phyloP scores from a whole-genome alignment of 2,797 vertebrate species.

The Sebastes cheni region DNA sequence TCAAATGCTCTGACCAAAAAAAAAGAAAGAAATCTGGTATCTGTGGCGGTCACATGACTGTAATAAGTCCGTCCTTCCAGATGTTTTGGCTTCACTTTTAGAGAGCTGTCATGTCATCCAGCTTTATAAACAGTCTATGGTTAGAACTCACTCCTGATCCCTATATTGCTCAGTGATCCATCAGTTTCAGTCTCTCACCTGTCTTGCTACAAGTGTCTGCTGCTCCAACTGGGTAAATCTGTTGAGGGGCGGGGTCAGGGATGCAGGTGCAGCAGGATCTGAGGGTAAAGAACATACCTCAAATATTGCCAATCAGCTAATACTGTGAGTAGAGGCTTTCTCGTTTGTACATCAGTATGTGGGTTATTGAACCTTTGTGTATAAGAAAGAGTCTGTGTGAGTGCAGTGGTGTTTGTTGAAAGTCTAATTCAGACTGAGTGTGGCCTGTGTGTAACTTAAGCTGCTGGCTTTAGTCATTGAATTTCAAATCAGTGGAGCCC shows the following conservation, averaged over 20 bases:
- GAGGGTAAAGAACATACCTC: neutral
- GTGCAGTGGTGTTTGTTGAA: neutral
- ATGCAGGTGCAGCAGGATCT: constrained; percentile 72
- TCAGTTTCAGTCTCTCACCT: constrained; percentile 44
- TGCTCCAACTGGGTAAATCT: neutral
- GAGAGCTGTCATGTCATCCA: too few relatives aligned
- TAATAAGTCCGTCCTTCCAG: too few relatives aligned
- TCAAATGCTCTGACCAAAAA: too few relatives aligned
- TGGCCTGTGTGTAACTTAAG: neutral
- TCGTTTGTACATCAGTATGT: neutral
- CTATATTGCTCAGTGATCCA: neutral
- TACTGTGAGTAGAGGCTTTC: neutral
- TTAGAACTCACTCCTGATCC: neutral
- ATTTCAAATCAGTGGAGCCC: constrained; percentile 34
- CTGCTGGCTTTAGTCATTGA: neutral
- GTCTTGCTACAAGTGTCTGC: constrained; percentile 56
- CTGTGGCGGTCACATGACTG: too few relatives aligned
- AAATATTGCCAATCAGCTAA: neutral
- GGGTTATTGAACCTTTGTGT: neutral
- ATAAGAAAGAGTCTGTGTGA: neutral
- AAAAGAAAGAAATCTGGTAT: too few relatives aligned
- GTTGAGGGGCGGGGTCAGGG: constrained; percentile 7
- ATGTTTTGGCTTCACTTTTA: too few relatives aligned
- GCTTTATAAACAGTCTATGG: too few relatives aligned
- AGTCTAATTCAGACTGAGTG: neutral